phyloP scores from a whole-genome alignment of 2,113 vertebrate species.

The Campylorhamphus procurvoides region DNA sequence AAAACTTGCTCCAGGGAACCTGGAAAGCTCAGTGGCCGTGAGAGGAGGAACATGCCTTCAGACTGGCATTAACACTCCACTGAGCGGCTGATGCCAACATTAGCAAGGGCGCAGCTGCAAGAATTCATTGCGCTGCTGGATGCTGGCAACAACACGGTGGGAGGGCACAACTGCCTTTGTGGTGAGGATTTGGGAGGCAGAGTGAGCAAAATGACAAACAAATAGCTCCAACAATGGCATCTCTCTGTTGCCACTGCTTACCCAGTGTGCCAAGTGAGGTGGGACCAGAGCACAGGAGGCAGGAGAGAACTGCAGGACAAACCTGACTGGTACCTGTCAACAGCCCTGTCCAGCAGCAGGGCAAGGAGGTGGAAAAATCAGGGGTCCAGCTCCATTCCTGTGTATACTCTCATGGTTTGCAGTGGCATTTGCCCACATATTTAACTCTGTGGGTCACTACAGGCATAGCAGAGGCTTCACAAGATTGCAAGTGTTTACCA shows the following conservation, averaged over 20 bases:
- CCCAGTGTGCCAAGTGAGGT: accelerated
- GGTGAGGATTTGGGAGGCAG: neutral
- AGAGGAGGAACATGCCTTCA: conserved; percentile 52
- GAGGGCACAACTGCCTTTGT: neutral
- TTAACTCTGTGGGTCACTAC: neutral
- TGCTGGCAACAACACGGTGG: conserved; percentile 19
- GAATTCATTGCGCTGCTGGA: conserved; percentile 50
- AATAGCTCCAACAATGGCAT: neutral
- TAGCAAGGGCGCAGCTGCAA: conserved; percentile 27
- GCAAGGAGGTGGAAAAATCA: neutral
- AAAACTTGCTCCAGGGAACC: conserved; percentile 31
- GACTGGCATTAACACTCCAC: conserved; percentile 15
- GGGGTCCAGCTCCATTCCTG: neutral
- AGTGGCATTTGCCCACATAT: accelerated
- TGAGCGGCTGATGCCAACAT: neutral
- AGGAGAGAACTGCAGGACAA: neutral
- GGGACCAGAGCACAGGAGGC: neutral
- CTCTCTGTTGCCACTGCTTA: neutral
- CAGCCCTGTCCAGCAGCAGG: neutral
- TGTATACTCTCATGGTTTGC: neutral
- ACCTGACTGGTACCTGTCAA: neutral
- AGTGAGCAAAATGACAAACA: neutral
- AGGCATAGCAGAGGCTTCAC: neutral
- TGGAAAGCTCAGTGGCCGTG: conserved; percentile 15
- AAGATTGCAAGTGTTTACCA: neutral